Evolutionary conservation across 2,113 vertebrate species (phyloP), one percentile per base, ranked within the genome.

Genomic region (Tiliqua scincoides): DNA sequence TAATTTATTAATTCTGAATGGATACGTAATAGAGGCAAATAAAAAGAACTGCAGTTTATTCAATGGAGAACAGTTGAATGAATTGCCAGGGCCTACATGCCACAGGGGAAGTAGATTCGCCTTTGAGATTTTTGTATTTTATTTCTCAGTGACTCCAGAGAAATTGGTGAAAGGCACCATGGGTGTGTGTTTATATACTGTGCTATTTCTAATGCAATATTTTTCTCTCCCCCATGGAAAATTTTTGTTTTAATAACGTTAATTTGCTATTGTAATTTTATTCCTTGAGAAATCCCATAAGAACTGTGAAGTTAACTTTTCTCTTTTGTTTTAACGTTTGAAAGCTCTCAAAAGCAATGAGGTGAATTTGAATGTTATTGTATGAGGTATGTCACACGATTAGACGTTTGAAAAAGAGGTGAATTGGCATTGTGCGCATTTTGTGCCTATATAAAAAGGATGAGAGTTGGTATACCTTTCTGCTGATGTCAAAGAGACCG

Each of bases 251-350:
- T 73, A 83, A 83, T 62, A 73, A 37, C 40, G 54, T 73, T 43
- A 61, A 40, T 83, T 83, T 73, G 32, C 15, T 73, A 73, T 83
- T 83, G 48, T 83, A 73, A 73, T 83, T 83, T 83, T 73, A 72
- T 83, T 83, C 82, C 54, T 83, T 72, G 3, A 14, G 52, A 71
- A 82, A 59, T 72, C 80, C 68, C 54, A 18, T 68, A 21, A 81
- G 18, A 62, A 81, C 40, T 32, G 9, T n/a, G 54, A 61, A 73
- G 54, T 30, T 37, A 25, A 40, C 52, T 72, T 82, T 83, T 73
- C 23, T 61, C 57, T 72, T 72, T 72, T 61, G n/a, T 83, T 12
- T 80, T 25, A 61, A 37, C 40, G 72, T 71, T 83, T 57, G 43
- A 57, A 82, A 71, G 65, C 48, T 72, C 68, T 73, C 32, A 40